Base-by-base conservation (phyloP, 2,888 invertebrate species). In the Hypselothyrea guttata region DNA sequence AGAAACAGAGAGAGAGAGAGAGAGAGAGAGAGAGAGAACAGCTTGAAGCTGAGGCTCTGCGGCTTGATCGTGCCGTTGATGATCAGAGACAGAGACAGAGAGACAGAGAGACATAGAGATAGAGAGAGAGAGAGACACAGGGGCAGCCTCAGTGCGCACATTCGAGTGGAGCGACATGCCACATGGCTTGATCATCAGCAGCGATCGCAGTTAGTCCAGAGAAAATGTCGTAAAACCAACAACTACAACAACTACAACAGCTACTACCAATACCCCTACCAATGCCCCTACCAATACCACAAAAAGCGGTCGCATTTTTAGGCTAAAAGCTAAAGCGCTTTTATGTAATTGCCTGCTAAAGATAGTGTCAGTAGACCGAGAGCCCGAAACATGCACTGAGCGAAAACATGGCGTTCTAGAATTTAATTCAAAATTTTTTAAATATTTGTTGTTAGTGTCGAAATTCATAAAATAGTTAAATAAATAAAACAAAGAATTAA, bases 321-420 rank as follows among this genome's bases (percentile, higher is more conserved):
- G 62, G 63, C 82, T 75, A 62, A 77, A 62, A 78, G 82, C 82
- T 67, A 44, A 65, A 75, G 73, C 72, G 66, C 71, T 75, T 78
- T 78, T 78, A 78, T 78, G 78, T 78, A 78, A 78, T 78, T 78
- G 78, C 73, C 60, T 46, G 71, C 71, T 67, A 72, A 75, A 75
- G 81, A 76, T 74, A 65, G 60, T 59, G 60, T 51, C 15, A n/a
- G n/a, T n/a, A n/a, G n/a, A n/a, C n/a, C n/a, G n/a, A n/a, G n/a
- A n/a, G n/a, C n/a, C n/a, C n/a, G n/a, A n/a, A n/a, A n/a, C n/a
- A n/a, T n/a, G n/a, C n/a, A n/a, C n/a, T n/a, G n/a, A n/a, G n/a
- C n/a, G n/a, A n/a, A n/a, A n/a, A n/a, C n/a, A n/a, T n/a, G n/a
- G n/a, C n/a, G n/a, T n/a, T n/a, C n/a, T n/a, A n/a, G n/a, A n/a